Conservation (phyloP, 1,140 invertebrate species). For the Drosophila ohnishii region DNA sequence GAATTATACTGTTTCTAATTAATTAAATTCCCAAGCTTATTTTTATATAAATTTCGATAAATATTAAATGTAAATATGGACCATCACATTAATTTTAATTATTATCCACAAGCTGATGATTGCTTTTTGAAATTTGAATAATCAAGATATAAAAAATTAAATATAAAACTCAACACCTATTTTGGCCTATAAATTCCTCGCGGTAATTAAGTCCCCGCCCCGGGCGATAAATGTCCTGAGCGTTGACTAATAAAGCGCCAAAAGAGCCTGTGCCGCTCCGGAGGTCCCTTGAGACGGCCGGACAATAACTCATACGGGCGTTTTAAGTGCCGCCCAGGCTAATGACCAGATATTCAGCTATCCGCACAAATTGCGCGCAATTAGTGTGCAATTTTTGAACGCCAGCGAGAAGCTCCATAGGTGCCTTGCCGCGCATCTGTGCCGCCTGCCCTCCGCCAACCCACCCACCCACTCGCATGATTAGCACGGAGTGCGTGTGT, state of each 20-base stretch:
- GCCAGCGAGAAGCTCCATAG: slow-evolving; percentile 40
- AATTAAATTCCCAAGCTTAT: no score
- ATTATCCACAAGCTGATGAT: slow-evolving; percentile 32
- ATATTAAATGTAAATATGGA: no score
- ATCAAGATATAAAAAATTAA: slow-evolving; percentile 46
- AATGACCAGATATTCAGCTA: slow-evolving; percentile 62
- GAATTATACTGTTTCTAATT: no score
- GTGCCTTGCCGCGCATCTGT: slow-evolving; percentile 65
- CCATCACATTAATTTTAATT: slow-evolving; percentile 51
- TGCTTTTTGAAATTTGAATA: no score
- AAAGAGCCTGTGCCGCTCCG: slow-evolving; percentile 13
- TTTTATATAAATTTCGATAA: no score
- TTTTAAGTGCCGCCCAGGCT: slow-evolving; percentile 69
- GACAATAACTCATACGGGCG: slow-evolving; percentile 76
- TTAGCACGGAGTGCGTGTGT: slow-evolving; percentile 62
- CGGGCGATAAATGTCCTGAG: slow-evolving; percentile 46
- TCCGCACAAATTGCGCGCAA: slow-evolving; percentile 74
- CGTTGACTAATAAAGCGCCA: slow-evolving; percentile 48
- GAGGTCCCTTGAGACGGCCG: slow-evolving; percentile 35
- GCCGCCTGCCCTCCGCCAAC: slow-evolving; percentile 7
- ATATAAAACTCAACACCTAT: slow-evolving; percentile 47
- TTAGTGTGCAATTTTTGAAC: slow-evolving; percentile 78
- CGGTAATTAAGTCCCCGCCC: slow-evolving; percentile 61
- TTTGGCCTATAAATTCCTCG: slow-evolving; percentile 62
- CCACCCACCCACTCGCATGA: slow-evolving; percentile 44